Evolutionary conservation across 2,113 vertebrate genomes (phyloP).

Genomic region (Alligator sinensis): DNA sequence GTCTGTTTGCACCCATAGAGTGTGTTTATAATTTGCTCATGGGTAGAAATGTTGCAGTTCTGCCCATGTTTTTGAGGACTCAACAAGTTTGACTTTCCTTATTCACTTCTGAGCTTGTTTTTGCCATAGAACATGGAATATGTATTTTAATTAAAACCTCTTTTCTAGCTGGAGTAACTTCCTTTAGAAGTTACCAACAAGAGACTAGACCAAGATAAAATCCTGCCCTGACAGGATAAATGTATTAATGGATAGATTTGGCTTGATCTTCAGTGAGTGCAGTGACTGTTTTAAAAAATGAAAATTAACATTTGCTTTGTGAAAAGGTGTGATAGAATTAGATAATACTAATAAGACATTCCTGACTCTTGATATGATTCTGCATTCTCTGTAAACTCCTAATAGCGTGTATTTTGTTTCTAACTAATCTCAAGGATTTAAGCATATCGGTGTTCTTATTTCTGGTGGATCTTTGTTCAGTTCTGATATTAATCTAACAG

Average conservation of each 20-base stretch:
- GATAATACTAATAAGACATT: background rate
- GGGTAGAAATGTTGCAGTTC: background rate
- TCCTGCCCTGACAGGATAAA: background rate
- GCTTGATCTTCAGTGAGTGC: background rate
- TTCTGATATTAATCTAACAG: background rate
- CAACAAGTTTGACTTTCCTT: background rate
- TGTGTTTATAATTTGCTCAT: background rate
- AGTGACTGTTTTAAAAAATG: background rate
- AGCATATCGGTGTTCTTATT: background rate
- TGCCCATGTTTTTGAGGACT: background rate
- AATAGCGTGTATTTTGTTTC: slow-evolving; percentile 16
- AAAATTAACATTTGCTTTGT: background rate
- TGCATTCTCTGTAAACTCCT: background rate
- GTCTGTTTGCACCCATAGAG: too few relatives aligned
- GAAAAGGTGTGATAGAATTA: background rate
- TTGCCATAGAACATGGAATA: background rate
- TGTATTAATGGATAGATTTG: background rate
- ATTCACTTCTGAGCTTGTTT: background rate
- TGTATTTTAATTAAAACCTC: background rate
- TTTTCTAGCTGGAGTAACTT: background rate
- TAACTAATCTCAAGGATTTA: background rate
- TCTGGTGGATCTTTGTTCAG: background rate
- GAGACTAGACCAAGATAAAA: background rate
- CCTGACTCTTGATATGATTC: background rate
- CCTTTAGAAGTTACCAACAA: background rate